These are phyloP conservation scores for Himalopsyche phryganea DNA, from an alignment of 1,140 invertebrate species.

Conservation along the genomic window DNA sequence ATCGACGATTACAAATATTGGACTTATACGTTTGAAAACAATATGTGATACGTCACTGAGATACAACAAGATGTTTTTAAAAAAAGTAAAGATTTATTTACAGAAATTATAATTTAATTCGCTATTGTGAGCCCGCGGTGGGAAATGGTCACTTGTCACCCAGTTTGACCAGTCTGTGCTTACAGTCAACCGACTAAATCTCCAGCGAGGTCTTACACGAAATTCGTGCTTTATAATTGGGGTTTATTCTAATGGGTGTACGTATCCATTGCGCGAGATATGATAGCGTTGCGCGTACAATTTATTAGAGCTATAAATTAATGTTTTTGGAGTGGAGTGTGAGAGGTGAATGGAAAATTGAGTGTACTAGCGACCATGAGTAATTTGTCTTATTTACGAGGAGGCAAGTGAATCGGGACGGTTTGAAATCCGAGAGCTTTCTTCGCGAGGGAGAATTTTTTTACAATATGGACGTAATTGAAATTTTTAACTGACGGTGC, in stretches of 20 bases:
- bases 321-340: conserved; percentile 18
- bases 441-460: too few relatives aligned
- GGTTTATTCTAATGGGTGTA: background rate
- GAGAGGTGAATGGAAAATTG: conserved; percentile 11
- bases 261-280: conserved; percentile 12
- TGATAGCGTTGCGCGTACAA: conserved; percentile 7
- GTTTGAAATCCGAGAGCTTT: too few relatives aligned
- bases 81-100: conserved; percentile 17
- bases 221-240: background rate
- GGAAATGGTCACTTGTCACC: conserved; percentile 23
- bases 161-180: conserved; percentile 13
- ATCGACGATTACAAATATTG: too few relatives aligned
- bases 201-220: background rate
- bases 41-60: too few relatives aligned
- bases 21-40: too few relatives aligned
- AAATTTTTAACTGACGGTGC: too few relatives aligned
- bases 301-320: conserved; percentile 27
- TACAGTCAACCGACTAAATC: conserved; percentile 8
- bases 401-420: background rate
- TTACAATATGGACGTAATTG: too few relatives aligned
- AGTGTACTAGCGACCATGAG: conserved; percentile 16
- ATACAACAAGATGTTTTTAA: background rate
- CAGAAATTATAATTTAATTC: conserved; percentile 29
- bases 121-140: conserved; percentile 13
- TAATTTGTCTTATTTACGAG: conserved; percentile 30